These are phyloP conservation scores for Orthosia cruda DNA, from an alignment of 2,888 invertebrate genomes.

Conservation along the genomic window DNA sequence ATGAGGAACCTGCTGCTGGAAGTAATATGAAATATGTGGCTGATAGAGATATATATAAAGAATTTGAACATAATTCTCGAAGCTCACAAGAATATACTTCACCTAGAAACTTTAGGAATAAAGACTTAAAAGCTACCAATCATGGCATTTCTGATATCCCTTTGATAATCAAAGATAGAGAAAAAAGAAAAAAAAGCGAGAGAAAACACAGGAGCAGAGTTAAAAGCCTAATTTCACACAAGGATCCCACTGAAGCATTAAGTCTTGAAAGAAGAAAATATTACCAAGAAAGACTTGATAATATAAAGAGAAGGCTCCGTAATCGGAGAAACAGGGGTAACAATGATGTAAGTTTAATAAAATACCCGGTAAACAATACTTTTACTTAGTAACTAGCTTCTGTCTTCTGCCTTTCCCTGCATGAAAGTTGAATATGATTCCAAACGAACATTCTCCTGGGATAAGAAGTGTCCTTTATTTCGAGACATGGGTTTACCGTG, in stretches of 20 bases:
- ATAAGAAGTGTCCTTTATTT: too few relatives aligned
- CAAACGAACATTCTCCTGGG: too few relatives aligned
- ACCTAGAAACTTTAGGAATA: slow-evolving; percentile 42
- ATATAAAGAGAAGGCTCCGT: slow-evolving; percentile 76
- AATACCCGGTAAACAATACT: background rate
- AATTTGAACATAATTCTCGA: slow-evolving; percentile 19
- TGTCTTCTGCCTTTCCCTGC: too few relatives aligned
- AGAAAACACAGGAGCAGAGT: slow-evolving; percentile 50
- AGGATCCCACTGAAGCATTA: slow-evolving; percentile 69
- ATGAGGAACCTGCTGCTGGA: slow-evolving; percentile 20
- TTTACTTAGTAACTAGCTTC: too few relatives aligned
- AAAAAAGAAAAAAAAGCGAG: slow-evolving; percentile 50
- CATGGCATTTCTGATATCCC: slow-evolving; percentile 18
- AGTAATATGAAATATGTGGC: slow-evolving; percentile 38
- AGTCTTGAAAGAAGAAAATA: slow-evolving; percentile 79
- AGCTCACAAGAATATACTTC: slow-evolving; percentile 40
- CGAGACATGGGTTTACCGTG: too few relatives aligned
- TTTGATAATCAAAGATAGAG: slow-evolving; percentile 23
- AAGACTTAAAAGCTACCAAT: slow-evolving; percentile 20
- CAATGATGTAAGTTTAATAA: slow-evolving; percentile 67
- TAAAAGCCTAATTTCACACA: slow-evolving; percentile 48
- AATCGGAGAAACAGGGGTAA: slow-evolving; percentile 63
- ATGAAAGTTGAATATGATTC: too few relatives aligned
- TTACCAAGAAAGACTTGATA: slow-evolving; percentile 83
- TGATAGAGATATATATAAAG: slow-evolving; percentile 9